Evolutionary conservation across 2,888 invertebrate genomes (phyloP).

Genomic region (Euproctis similis): DNA sequence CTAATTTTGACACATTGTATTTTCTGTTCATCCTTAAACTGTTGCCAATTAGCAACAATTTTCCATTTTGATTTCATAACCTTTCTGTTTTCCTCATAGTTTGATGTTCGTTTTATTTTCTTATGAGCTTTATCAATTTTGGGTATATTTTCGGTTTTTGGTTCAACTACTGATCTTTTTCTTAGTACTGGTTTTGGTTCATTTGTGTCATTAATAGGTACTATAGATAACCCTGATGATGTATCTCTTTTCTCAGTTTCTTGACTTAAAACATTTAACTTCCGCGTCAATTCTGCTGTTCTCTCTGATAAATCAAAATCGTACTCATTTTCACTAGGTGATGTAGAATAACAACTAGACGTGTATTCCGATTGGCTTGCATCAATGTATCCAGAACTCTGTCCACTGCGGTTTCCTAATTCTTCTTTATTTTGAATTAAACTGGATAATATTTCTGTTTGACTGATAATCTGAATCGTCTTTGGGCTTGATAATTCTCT

Average conservation of each 20-base stretch:
- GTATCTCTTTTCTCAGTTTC: slow-evolving; percentile 49
- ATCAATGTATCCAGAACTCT: slow-evolving; percentile 66
- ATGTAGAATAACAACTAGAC: slow-evolving; percentile 69
- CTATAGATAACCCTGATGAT: slow-evolving; percentile 37
- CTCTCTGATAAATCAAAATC: slow-evolving; percentile 66
- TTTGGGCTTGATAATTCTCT: slow-evolving; percentile 70
- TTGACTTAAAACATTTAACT: slow-evolving; percentile 57
- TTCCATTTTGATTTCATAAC: slow-evolving; percentile 53
- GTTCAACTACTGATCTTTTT: slow-evolving; percentile 42
- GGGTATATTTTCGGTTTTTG: slow-evolving; percentile 20
- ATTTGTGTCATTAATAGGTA: slow-evolving; percentile 16
- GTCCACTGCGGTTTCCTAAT: slow-evolving; percentile 47
- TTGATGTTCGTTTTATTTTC: slow-evolving; percentile 20
- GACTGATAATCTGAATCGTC: slow-evolving; percentile 69
- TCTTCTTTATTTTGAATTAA: slow-evolving; percentile 54
- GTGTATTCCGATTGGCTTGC: slow-evolving; percentile 72
- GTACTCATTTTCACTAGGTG: slow-evolving; percentile 70
- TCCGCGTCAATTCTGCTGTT: slow-evolving; percentile 62
- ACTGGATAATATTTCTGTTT: slow-evolving; percentile 70
- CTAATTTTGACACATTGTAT: slow-evolving; percentile 73
- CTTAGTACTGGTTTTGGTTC: slow-evolving; percentile 41
- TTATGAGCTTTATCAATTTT: slow-evolving; percentile 30
- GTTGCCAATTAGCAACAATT: slow-evolving; percentile 69
- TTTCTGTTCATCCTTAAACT: slow-evolving; percentile 76
- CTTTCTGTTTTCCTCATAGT: slow-evolving; percentile 37